Evolutionary conservation across 92 coral and sea anemone species (phyloP).

Genomic region (Desmophyllum pertusum): DNA sequence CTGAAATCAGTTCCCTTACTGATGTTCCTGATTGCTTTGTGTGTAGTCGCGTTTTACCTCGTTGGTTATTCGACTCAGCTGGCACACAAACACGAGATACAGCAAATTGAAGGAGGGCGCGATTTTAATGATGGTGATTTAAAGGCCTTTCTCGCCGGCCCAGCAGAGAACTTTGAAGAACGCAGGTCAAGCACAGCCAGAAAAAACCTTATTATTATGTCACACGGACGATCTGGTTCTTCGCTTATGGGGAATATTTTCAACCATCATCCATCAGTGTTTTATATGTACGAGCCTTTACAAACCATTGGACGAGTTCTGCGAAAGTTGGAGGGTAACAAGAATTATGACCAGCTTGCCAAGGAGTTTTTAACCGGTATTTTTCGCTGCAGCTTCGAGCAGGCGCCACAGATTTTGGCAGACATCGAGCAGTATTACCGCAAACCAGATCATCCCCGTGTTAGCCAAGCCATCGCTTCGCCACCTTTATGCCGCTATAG

Average conservation of each 20-base stretch:
- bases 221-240: slow-evolving; percentile 64
- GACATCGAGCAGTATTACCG: slow-evolving; percentile 31
- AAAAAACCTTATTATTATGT: slow-evolving; percentile 40
- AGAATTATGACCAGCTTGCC: neutral
- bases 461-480: slow-evolving; percentile 40
- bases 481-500: slow-evolving; percentile 50
- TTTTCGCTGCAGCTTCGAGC: slow-evolving; percentile 43
- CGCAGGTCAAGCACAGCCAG: neutral
- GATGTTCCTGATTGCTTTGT: neutral
- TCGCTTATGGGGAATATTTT: slow-evolving; percentile 43
- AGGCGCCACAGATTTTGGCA: slow-evolving; percentile 9
- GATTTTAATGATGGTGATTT: too few species aligned
- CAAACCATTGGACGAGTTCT: slow-evolving; percentile 43
- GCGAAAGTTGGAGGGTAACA: neutral
- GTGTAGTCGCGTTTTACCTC: neutral
- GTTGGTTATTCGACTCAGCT: neutral
- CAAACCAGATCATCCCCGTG: slow-evolving; percentile 37
- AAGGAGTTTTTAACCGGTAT: slow-evolving; percentile 20
- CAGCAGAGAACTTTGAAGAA: neutral
- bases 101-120: neutral
- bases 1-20: slow-evolving; percentile 2
- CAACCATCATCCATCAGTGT: slow-evolving; percentile 55
- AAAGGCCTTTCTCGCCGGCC: neutral
- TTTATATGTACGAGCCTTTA: slow-evolving; percentile 57
- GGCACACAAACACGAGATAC: neutral